Evolutionary conservation across 2,113 vertebrate species (phyloP).

Genomic region (Hippocampus mohnikei): DNA sequence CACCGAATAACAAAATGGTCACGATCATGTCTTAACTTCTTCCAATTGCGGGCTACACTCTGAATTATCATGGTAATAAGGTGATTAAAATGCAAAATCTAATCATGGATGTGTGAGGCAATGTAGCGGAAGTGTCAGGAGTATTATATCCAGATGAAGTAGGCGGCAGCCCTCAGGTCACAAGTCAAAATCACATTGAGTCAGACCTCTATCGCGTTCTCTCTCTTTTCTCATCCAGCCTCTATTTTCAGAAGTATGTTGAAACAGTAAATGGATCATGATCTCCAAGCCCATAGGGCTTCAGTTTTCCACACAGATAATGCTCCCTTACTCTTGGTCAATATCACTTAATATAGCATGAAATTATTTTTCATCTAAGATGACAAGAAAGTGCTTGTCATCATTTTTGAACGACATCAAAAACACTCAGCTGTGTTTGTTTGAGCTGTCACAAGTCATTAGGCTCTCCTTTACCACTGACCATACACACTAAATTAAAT

Average conservation of each 20-base stretch:
- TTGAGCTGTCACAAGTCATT: conserved; percentile 67
- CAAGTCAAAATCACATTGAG: conserved; percentile 43
- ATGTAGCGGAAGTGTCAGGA: conserved; percentile 44
- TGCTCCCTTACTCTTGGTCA: conserved; percentile 63
- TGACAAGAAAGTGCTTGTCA: conserved; percentile 59
- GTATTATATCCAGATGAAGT: conserved; percentile 58
- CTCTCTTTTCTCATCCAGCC: not conserved
- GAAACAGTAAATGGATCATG: conserved; percentile 52
- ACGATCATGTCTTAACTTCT: conserved; percentile 17
- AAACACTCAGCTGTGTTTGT: conserved; percentile 48
- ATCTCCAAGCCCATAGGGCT: conserved; percentile 44
- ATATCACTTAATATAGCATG: conserved; percentile 72
- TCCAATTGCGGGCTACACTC: conserved; percentile 26
- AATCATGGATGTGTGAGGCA: conserved; percentile 55
- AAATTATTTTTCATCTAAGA: conserved; percentile 72
- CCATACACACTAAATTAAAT: conserved; percentile 42
- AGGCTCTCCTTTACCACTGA: conserved; percentile 45
- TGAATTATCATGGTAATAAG: conserved; percentile 58
- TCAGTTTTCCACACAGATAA: conserved; percentile 48
- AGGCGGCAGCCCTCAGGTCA: conserved; percentile 48
- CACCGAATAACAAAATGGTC: conserved; percentile 15
- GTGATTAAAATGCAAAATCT: conserved; percentile 68
- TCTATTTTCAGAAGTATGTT: conserved; percentile 24
- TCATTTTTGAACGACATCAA: conserved; percentile 63
- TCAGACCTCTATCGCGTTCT: not conserved